A percentile compares a stretch with the other conserved stretches of the same genome.
phyloP scores from a whole-genome alignment of 2,113 vertebrate species.

The Procavia capensis region DNA sequence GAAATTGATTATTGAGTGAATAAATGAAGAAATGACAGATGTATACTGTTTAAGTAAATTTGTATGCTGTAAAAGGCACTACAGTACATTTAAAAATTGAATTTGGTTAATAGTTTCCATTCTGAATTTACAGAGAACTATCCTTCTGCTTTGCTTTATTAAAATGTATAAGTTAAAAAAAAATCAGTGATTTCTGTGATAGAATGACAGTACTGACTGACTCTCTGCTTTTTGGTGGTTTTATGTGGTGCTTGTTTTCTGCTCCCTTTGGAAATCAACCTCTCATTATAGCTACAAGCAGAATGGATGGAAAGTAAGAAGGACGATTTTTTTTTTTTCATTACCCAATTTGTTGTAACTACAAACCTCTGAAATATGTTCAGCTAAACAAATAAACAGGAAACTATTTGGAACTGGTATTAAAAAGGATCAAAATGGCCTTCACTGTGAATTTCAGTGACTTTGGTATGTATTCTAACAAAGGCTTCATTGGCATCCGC shows the following conservation, averaged over 20 bases:
- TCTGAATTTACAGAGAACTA: constrained; percentile 30
- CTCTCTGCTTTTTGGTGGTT: constrained; percentile 57
- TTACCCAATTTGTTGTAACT: constrained; percentile 88
- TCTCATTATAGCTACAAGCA: constrained; percentile 85
- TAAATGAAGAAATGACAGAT: constrained; percentile 37
- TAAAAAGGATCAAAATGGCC: constrained; percentile 80
- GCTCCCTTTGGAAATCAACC: constrained; percentile 78
- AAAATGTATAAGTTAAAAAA: constrained; percentile 34
- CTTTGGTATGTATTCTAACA: constrained; percentile 81
- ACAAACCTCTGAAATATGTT: constrained; percentile 84
- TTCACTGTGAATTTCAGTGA: constrained; percentile 80
- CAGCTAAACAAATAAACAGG: constrained; percentile 83
- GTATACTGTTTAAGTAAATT: not conserved
- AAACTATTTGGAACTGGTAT: constrained; percentile 78
- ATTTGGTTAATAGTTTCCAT: constrained; percentile 13
- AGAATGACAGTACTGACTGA: not conserved
- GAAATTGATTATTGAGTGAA: not conserved
- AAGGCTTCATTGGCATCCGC: constrained; percentile 77
- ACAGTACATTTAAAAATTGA: not conserved
- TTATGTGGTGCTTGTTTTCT: constrained; percentile 72
- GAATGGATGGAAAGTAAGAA: constrained; percentile 86
- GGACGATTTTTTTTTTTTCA: constrained; percentile 87
- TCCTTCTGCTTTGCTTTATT: not conserved
- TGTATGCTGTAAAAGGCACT: not conserved
- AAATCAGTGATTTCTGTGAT: not conserved